Conservation (phyloP, 2,113 vertebrate genomes). For the Plecotus auritus region DNA sequence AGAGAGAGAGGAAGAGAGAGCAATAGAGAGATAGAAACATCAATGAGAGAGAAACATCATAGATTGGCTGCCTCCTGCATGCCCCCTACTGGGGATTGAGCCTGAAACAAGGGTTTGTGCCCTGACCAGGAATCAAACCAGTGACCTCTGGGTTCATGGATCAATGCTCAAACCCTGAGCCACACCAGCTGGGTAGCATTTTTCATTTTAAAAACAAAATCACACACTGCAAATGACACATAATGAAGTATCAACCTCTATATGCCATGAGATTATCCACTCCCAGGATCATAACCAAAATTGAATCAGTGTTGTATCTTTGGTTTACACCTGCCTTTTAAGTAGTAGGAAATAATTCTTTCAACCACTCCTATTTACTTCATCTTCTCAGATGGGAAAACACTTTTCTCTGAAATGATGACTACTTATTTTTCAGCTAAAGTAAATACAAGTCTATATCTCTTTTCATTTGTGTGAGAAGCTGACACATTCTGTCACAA, state of each 20-base stretch:
- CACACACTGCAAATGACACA: neutral
- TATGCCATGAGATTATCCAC: slow-evolving; percentile 29
- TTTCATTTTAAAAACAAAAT: slow-evolving; percentile 36
- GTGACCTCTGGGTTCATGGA: too few species aligned
- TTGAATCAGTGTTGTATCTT: slow-evolving; percentile 56
- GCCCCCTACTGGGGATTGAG: too few species aligned
- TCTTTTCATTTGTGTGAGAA: slow-evolving; percentile 85
- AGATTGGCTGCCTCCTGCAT: too few species aligned
- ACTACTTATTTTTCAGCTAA: slow-evolving; percentile 86
- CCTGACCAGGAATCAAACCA: too few species aligned
- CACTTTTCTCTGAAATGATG: slow-evolving; percentile 84
- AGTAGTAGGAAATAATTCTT: slow-evolving; percentile 74
- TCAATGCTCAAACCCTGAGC: too few species aligned
- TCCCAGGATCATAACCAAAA: slow-evolving; percentile 37
- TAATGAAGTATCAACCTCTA: slow-evolving; percentile 28
- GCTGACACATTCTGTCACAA: slow-evolving; percentile 88
- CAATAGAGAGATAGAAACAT: too few species aligned
- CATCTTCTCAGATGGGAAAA: slow-evolving; percentile 78
- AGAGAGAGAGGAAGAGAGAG: too few species aligned
- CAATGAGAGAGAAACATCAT: too few species aligned
- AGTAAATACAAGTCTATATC: slow-evolving; percentile 86
- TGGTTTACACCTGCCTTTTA: slow-evolving; percentile 73
- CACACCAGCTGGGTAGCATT: neutral
- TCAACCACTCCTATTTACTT: slow-evolving; percentile 79
- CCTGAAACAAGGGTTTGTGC: too few species aligned